Evolutionary conservation across 2,113 vertebrate genomes (phyloP).

Genomic region (Osmerus eperlanus): DNA sequence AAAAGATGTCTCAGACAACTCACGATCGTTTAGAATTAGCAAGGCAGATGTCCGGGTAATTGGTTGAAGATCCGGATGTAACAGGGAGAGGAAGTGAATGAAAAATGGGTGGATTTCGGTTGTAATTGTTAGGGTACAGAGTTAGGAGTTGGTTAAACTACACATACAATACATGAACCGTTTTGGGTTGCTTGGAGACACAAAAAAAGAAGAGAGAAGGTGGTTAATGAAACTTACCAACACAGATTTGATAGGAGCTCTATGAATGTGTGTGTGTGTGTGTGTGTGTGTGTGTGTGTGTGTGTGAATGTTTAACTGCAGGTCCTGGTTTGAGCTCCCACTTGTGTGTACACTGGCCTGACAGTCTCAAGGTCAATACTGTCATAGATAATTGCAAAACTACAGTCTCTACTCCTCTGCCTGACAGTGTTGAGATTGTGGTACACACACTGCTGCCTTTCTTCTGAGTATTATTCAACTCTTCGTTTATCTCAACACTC

Average conservation of each 20-base stretch:
- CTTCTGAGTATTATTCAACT: too few relatives aligned
- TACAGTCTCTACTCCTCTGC: constrained; percentile 18
- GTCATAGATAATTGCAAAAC: constrained; percentile 24
- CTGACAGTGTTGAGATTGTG: not conserved
- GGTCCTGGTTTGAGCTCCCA: not conserved
- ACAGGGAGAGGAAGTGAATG: constrained; percentile 29
- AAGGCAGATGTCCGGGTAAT: constrained; percentile 45
- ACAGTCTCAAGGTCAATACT: constrained; percentile 39
- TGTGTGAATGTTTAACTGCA: constrained; percentile 47
- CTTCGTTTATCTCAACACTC: too few relatives aligned
- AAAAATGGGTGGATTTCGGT: not conserved
- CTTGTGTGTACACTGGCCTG: constrained; percentile 25
- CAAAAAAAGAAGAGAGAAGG: too few relatives aligned
- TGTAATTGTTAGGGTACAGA: not conserved
- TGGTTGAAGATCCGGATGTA: constrained; percentile 44
- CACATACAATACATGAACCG: too few relatives aligned
- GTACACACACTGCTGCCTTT: not conserved
- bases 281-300: not conserved
- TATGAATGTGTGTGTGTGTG: not conserved
- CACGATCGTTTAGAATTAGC: too few relatives aligned
- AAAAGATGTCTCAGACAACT: not conserved
- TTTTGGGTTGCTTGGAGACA: too few relatives aligned
- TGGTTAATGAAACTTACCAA: too few relatives aligned
- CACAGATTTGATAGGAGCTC: not conserved
- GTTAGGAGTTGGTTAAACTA: not conserved